phyloP scores from a whole-genome alignment of 2,113 vertebrate genomes.

The Nicator chloris region DNA sequence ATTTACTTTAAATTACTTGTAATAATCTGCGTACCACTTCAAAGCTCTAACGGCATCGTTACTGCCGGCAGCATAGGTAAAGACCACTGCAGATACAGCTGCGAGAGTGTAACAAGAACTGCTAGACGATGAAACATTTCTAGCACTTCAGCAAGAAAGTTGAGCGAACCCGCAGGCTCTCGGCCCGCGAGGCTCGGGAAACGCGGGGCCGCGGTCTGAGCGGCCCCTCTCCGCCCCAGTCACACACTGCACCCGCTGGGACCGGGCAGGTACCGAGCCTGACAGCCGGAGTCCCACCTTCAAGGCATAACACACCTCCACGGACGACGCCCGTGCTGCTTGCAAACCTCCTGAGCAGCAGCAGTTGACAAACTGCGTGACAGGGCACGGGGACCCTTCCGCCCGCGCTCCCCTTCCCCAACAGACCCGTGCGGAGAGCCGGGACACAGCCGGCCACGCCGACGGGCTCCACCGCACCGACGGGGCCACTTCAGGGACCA shows the following conservation, averaged over 20 bases:
- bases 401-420: not conserved
- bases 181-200: not conserved
- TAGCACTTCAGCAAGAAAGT: not conserved
- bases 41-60: not conserved
- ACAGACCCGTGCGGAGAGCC: fast-evolving
- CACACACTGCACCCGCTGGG: not conserved
- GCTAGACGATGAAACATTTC: fast-evolving
- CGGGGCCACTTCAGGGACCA: no score
- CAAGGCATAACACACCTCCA: fast-evolving
- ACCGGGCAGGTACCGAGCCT: fast-evolving
- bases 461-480: not conserved
- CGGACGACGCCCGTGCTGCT: fast-evolving
- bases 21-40: not conserved
- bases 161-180: not conserved
- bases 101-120: fast-evolving
- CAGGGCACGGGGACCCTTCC: not conserved
- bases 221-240: not conserved
- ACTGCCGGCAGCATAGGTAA: not conserved
- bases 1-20: not conserved
- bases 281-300: not conserved
- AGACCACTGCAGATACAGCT: fast-evolving
- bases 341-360: fast-evolving
- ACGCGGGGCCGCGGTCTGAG: fast-evolving
- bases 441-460: no score
- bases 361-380: fast-evolving